These are phyloP conservation scores for Stegostoma tigrinum DNA, from an alignment of 2,113 vertebrate genomes.

Conservation along the genomic window DNA sequence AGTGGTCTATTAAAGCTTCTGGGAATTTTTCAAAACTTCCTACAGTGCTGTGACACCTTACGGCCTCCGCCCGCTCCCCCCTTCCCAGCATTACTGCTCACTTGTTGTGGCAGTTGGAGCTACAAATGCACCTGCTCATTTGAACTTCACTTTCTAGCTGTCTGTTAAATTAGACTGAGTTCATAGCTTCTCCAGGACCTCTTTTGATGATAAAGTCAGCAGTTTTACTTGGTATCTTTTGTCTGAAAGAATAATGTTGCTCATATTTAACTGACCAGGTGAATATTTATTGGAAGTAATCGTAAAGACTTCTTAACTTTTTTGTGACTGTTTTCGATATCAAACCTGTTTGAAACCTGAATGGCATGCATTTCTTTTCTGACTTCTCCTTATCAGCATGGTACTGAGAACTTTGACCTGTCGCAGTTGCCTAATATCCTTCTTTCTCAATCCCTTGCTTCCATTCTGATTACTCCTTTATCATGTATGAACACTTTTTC, in stretches of 20 bases:
- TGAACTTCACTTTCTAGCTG: background rate
- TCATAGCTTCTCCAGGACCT: background rate
- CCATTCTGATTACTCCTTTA: background rate
- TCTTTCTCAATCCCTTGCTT: background rate
- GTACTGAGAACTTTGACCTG: background rate
- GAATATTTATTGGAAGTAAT: background rate
- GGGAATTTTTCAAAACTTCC: background rate
- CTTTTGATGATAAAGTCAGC: background rate
- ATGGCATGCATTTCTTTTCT: background rate
- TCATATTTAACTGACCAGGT: background rate
- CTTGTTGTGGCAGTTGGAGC: background rate
- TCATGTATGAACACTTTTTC: background rate
- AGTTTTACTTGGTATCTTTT: background rate
- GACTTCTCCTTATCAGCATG: background rate
- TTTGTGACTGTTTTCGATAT: background rate
- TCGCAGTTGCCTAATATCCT: background rate
- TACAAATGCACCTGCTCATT: background rate
- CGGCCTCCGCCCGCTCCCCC: background rate
- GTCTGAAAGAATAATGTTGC: background rate
- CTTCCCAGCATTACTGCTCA: background rate
- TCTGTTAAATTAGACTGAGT: background rate
- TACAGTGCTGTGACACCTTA: background rate
- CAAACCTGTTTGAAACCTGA: background rate
- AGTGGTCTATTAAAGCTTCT: background rate
- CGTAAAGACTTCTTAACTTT: background rate